These are phyloP conservation scores for Sialis fuliginosa DNA, from an alignment of 2,888 invertebrate species.

Conservation along the genomic window DNA sequence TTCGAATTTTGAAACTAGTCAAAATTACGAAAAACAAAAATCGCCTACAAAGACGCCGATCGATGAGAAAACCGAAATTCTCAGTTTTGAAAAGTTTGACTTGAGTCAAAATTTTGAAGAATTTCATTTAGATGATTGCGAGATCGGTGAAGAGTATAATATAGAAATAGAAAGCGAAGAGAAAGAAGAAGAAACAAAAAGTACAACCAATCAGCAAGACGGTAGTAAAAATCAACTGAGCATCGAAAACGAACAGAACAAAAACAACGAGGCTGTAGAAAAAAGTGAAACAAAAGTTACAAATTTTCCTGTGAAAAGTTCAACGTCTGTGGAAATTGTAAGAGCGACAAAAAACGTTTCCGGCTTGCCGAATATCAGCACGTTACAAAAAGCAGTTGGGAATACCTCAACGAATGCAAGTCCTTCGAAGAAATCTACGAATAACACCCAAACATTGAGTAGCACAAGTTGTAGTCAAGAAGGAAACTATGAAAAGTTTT, in stretches of 20 bases:
- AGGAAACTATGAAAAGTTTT: conserved; percentile 51
- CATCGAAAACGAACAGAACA: background rate
- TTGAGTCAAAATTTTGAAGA: conserved; percentile 64
- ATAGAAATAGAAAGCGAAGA: background rate
- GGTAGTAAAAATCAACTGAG: background rate
- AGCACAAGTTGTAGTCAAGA: conserved; percentile 14
- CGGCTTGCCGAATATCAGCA: background rate
- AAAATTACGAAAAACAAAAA: conserved; percentile 21
- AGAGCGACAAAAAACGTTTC: background rate
- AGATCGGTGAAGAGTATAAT: conserved; percentile 21
- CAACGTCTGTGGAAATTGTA: background rate
- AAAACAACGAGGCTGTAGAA: background rate
- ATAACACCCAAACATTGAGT: conserved; percentile 17
- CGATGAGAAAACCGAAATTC: conserved; percentile 8
- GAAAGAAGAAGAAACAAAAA: background rate
- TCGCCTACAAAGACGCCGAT: background rate
- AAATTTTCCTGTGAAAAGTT: background rate
- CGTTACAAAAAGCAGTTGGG: background rate
- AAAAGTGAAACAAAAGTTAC: background rate
- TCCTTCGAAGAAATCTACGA: background rate
- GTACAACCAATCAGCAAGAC: background rate
- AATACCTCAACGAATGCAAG: background rate
- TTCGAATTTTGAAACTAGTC: conserved; percentile 23
- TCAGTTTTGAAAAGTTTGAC: conserved; percentile 38
- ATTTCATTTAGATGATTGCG: conserved; percentile 58